Base-by-base conservation (phyloP, 37 sponge, comb jelly and placozoan species). In the Theonella swinhoei region DNA sequence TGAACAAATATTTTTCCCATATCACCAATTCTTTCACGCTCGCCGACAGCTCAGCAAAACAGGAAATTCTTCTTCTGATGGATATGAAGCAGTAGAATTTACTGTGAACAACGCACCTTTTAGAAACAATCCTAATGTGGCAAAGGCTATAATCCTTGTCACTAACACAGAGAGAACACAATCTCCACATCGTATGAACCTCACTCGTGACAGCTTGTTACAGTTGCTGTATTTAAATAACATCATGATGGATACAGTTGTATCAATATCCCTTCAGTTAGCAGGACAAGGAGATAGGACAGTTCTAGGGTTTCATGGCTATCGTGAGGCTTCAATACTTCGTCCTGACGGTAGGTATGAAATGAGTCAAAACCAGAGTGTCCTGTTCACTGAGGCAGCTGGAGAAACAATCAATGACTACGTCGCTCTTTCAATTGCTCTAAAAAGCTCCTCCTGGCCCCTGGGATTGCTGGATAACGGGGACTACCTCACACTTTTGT, bases 61-160 rank as follows among this genome's bases (percentile, higher is more conserved):
- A 11, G 7, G 11, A 7, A 79, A 84, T 0, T 34, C 42, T 1
- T 24, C 62, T 64, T 83, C 66, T 36, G 89, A 89, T 63, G 89
- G 89, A 0, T 89, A 83, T 35, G 80, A 89, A 34, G 89, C 84
- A 0, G 22, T 83, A 2, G 39, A 83, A 14, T 83, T 78, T 41
- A 37, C 79, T 36, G 9, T 73, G 38, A 28, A 28, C 4, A 78
- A 83, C 39, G 79, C 79, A 14, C 84, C 84, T 0, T 89, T 89
- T 40, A 31, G 89, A 36, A 64, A 62, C 3, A 39, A 41, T 30
- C 39, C 64, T 2, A n/a, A n/a, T 11, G 40, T 89, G 22, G 64
- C 64, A 0, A 70, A 72, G 28, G 24, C 30, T 23, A 1, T 89
- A 5, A 17, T 83, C n/a, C 31, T 89, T 0, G 80, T 77, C 14